Conservation (phyloP, 1,140 invertebrate species). For the Drosophila grimshawi region DNA sequence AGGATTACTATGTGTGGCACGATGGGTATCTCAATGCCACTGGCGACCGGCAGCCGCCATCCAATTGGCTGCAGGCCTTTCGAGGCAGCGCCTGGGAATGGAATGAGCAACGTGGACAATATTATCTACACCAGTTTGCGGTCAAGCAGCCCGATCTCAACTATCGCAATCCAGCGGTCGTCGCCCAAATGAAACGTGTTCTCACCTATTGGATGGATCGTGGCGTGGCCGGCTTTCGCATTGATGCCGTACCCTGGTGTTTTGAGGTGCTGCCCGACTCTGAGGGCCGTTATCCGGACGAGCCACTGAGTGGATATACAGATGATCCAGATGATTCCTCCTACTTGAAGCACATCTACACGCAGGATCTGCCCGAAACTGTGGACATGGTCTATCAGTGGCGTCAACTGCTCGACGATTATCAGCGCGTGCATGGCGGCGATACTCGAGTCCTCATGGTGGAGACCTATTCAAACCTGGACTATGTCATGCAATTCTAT, state of each 20-base stretch:
- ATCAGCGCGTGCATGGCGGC: constrained; percentile 83
- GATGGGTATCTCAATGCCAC: constrained; percentile 84
- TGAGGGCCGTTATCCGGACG: constrained; percentile 86
- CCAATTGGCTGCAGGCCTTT: constrained; percentile 88
- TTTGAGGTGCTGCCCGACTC: constrained; percentile 85
- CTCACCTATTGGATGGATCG: constrained; percentile 90
- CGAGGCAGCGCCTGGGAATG: constrained; percentile 88
- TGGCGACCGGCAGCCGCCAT: constrained; percentile 85
- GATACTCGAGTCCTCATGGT: constrained; percentile 89
- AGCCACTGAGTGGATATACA: constrained; percentile 85
- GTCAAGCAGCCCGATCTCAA: constrained; percentile 89
- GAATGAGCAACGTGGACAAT: constrained; percentile 86
- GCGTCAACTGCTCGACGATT: constrained; percentile 86
- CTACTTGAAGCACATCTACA: constrained; percentile 88
- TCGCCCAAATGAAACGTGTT: constrained; percentile 88
- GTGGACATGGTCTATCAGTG: constrained; percentile 88
- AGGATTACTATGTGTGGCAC: constrained; percentile 90
- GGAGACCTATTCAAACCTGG: constrained; percentile 87
- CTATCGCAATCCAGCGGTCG: constrained; percentile 87
- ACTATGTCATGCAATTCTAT: constrained; percentile 86
- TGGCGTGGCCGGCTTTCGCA: constrained; percentile 91
- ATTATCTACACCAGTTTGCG: constrained; percentile 89
- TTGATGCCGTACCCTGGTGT: constrained; percentile 87
- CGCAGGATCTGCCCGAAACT: constrained; percentile 87
- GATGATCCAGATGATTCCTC: constrained; percentile 85